A percentile compares a stretch with the other conserved stretches of the same genome.
phyloP scores from a whole-genome alignment of 2,797 vertebrate genomes.

The Oceanodroma leucorhoa region DNA sequence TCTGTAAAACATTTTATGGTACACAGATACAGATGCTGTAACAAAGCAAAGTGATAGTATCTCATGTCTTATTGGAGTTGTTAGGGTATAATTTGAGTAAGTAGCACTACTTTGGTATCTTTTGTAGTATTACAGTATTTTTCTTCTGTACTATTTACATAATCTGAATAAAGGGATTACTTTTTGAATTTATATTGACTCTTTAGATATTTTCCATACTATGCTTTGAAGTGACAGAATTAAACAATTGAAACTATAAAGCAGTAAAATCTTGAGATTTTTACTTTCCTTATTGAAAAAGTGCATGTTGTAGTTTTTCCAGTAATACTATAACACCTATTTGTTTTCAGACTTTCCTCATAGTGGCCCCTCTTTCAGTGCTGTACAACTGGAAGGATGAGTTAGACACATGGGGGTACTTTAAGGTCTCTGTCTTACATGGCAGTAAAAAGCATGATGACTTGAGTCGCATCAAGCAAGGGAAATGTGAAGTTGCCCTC shows the following conservation, averaged over 20 bases:
- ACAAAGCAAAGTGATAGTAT: background rate
- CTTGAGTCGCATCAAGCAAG: constrained; percentile 84
- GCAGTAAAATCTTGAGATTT: background rate
- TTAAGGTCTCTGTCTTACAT: constrained; percentile 86
- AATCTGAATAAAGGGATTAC: background rate
- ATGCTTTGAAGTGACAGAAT: background rate
- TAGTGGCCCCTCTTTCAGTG: constrained; percentile 93
- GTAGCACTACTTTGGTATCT: background rate
- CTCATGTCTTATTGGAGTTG: background rate
- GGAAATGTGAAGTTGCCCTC: constrained; percentile 88
- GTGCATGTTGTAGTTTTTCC: background rate
- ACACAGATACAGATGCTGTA: background rate
- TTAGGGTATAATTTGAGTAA: background rate
- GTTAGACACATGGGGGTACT: constrained; percentile 94
- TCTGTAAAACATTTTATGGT: background rate
- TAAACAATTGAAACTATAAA: background rate
- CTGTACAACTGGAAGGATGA: constrained; percentile 98
- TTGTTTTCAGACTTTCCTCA: constrained; percentile 85
- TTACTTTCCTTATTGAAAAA: background rate
- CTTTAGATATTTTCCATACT: background rate
- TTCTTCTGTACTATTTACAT: background rate
- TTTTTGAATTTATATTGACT: background rate
- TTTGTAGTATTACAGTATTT: background rate
- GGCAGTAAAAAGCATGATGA: constrained; percentile 88
- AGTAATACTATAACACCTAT: background rate